Evolutionary conservation across 2,888 invertebrate species (phyloP).

Genomic region (Creontiades dilutus): DNA sequence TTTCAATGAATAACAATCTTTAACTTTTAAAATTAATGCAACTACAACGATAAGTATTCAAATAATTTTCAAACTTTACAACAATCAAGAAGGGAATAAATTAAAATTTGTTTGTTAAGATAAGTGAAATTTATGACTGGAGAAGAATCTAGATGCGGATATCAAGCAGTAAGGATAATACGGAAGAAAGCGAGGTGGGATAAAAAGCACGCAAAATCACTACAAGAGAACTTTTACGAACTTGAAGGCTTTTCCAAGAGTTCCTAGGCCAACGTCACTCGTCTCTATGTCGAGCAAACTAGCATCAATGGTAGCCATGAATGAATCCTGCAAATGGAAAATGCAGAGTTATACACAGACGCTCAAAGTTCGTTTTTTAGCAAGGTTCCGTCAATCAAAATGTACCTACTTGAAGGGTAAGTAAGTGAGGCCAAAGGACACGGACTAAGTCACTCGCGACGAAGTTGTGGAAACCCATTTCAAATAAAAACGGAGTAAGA

Average conservation of each 20-base stretch:
- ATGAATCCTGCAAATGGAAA: constrained; percentile 84
- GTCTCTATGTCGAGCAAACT: constrained; percentile 93
- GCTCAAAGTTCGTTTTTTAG: no score
- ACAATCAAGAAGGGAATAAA: neutral
- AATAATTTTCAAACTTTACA: neutral
- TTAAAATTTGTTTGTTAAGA: neutral
- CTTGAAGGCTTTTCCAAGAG: constrained; percentile 94
- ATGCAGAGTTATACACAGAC: neutral
- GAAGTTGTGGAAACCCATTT: no score
- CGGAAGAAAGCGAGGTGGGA: neutral
- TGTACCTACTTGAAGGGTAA: no score
- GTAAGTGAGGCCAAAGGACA: no score
- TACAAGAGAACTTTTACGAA: constrained; percentile 77
- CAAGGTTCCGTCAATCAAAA: no score
- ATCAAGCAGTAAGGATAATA: neutral
- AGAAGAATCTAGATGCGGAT: neutral
- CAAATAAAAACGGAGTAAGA: no score
- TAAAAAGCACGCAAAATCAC: constrained; percentile 25
- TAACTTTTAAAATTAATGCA: neutral
- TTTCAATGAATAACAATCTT: neutral
- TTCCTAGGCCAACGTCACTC: constrained; percentile 91
- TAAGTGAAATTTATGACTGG: neutral
- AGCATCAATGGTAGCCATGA: constrained; percentile 87
- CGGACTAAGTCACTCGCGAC: no score
- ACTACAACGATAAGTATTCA: neutral